Base-by-base conservation (phyloP, 64 coral and sea anemone species). In the Anthopleura sola region DNA sequence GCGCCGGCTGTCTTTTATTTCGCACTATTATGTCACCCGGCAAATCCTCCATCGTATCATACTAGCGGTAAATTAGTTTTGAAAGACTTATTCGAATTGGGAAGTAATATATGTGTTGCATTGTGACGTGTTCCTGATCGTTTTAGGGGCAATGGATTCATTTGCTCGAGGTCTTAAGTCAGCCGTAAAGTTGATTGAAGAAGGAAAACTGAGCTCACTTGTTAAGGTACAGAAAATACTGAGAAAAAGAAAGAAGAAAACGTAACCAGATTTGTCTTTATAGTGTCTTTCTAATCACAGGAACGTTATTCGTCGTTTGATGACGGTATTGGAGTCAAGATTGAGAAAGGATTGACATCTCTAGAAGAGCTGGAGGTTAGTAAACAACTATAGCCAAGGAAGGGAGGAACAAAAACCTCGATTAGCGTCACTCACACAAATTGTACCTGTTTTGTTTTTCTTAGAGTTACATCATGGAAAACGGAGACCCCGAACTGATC, bases 311-410 rank as follows among this genome's bases (percentile, higher is more conserved):
- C 60, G 13, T 91, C 85, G 23, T 95, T 86, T 86, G 78, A 95
- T 37, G 86, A 88, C 84, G 93, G 85, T 20, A 92, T 95, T 86
- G 93, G 93, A 51, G 86, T 90, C 28, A 92, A 95, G 83, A 88
- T 95, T 32, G 93, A 95, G 83, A 92, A 95, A 51, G 93, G 93
- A 80, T 75, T 84, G 7, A 75, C 93, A 14, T 83, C 93, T 21
- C 53, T 95, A 49, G 93, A 95, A 57, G 93, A 95, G 19, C 83
- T 95, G 77, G 93, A 95, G 93, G 93, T 95, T 75, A 20, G 55
- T n/a, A 11, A 62, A 62, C 19, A n/a, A n/a, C n/a, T n/a, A n/a
- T n/a, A n/a, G n/a, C n/a, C n/a, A n/a, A n/a, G n/a, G n/a, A n/a
- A n/a, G n/a, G n/a, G n/a, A n/a, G n/a, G n/a, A n/a, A n/a, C n/a